Conservation (phyloP, 2,888 invertebrate species). For the Adelognathus sp. region DNA sequence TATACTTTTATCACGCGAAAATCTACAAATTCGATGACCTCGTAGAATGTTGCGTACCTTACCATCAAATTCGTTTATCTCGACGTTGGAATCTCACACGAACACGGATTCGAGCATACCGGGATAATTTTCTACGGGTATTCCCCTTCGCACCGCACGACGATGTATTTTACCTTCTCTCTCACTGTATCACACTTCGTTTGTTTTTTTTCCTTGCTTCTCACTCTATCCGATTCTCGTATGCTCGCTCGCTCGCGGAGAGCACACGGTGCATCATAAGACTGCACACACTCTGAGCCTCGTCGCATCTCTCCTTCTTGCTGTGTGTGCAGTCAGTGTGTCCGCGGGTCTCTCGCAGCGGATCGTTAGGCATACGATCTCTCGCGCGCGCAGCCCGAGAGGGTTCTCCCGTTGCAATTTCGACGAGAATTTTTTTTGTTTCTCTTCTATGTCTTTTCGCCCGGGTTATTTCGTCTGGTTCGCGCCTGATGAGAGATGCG, state of each 20-base stretch:
- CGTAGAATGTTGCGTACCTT: constrained; percentile 53
- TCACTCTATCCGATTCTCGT: constrained; percentile 19
- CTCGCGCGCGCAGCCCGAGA: constrained; percentile 15
- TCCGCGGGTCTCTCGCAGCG: constrained; percentile 43
- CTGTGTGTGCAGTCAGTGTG: constrained; percentile 39
- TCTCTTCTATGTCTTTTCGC: constrained; percentile 12
- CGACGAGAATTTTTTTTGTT: constrained; percentile 1
- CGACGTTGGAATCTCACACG: constrained; percentile 51
- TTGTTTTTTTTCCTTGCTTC: constrained; percentile 2
- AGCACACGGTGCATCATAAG: background rate
- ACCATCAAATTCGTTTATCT: constrained; percentile 58
- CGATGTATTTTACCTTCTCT: background rate
- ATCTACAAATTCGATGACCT: constrained; percentile 61
- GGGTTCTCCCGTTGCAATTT: constrained; percentile 47
- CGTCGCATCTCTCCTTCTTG: constrained; percentile 25
- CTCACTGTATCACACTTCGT: constrained; percentile 7
- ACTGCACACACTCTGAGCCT: constrained; percentile 51
- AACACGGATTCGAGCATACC: constrained; percentile 61
- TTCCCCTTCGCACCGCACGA: constrained; percentile 43
- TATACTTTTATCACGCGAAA: constrained; percentile 53
- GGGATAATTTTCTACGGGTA: constrained; percentile 56
- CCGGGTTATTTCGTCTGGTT: constrained; percentile 50
- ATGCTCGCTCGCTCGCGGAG: constrained; percentile 13
- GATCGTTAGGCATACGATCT: constrained; percentile 48
- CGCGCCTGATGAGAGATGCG: constrained; percentile 43